Percentiles rank a stretch among this genome's conserved stretches.
Evolutionary conservation across 2,113 vertebrate species (phyloP).

Genomic region (Puntigrus tetrazona): DNA sequence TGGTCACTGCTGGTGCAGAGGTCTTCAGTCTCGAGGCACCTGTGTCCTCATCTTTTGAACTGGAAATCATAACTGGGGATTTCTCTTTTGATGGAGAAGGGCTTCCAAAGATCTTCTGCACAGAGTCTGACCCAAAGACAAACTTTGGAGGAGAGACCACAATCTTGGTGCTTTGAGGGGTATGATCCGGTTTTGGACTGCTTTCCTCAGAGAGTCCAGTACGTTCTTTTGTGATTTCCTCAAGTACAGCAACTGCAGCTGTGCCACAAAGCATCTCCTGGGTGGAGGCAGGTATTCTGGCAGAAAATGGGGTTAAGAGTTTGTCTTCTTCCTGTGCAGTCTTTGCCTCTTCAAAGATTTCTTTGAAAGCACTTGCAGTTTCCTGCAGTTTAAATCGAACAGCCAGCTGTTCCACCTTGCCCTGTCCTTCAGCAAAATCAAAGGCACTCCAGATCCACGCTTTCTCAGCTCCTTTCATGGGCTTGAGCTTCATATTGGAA

Average conservation of each 20-base stretch:
- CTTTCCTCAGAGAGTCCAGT: slow-evolving; percentile 75
- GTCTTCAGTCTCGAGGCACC: slow-evolving; percentile 47
- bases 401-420: slow-evolving; percentile 82
- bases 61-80: slow-evolving; percentile 67
- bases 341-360: slow-evolving; percentile 90
- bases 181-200: slow-evolving; percentile 22
- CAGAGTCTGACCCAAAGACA: slow-evolving; percentile 88
- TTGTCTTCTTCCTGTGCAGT: slow-evolving; percentile 79
- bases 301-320: slow-evolving; percentile 77
- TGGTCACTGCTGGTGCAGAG: slow-evolving; percentile 56
- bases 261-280: slow-evolving; percentile 77
- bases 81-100: slow-evolving; percentile 80
- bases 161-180: slow-evolving; percentile 75
- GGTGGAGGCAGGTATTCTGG: slow-evolving; percentile 68
- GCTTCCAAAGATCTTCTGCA: slow-evolving; percentile 92
- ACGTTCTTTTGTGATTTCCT: slow-evolving; percentile 88
- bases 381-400: slow-evolving; percentile 95
- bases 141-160: slow-evolving; percentile 95
- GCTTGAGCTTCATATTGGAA: slow-evolving; percentile 86
- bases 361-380: slow-evolving; percentile 87
- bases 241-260: slow-evolving; percentile 81
- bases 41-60: slow-evolving; percentile 38
- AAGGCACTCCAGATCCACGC: slow-evolving; percentile 95
- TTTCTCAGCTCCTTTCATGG: slow-evolving; percentile 92
- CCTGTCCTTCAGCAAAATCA: slow-evolving; percentile 90